Evolutionary conservation across 2,113 vertebrate species (phyloP).

Genomic region (Percopsis transmontana): DNA sequence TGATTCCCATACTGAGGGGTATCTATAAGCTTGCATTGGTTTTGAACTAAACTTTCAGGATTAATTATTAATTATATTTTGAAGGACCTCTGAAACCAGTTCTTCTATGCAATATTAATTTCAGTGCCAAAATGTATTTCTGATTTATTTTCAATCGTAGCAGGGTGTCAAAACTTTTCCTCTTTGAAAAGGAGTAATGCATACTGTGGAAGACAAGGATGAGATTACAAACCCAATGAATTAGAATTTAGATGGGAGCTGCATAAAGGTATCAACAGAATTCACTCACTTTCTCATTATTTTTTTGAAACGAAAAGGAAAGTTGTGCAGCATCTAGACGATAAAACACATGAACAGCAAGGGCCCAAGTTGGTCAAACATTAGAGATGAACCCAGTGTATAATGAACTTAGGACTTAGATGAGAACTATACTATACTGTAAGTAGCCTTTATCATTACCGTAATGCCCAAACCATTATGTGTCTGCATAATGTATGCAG

Average conservation of each 20-base stretch:
- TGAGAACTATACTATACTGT: no score
- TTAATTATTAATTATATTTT: conserved; percentile 73
- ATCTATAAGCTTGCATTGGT: conserved; percentile 53
- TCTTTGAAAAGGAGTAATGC: conserved; percentile 13
- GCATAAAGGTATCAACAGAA: conserved; percentile 1
- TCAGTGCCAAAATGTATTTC: conserved; percentile 72
- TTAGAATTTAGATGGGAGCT: conserved; percentile 23
- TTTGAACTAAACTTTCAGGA: conserved; percentile 71
- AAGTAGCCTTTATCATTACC: no score
- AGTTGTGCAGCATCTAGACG: not conserved
- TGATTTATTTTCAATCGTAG: conserved; percentile 68
- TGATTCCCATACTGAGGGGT: conserved; percentile 32
- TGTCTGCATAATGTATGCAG: no score
- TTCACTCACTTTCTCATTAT: not conserved
- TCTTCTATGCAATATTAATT: conserved; percentile 74
- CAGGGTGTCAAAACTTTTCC: conserved; percentile 42
- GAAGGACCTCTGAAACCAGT: conserved; percentile 69
- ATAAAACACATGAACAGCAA: not conserved
- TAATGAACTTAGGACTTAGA: no score
- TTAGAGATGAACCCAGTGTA: no score
- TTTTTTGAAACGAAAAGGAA: not conserved
- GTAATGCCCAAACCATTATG: no score
- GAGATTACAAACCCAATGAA: conserved; percentile 34
- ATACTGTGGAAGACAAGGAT: conserved; percentile 35
- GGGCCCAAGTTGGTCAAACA: no score